Conservation (phyloP, 2,797 vertebrate genomes). For the Xiphorhynchus erythropygius region DNA sequence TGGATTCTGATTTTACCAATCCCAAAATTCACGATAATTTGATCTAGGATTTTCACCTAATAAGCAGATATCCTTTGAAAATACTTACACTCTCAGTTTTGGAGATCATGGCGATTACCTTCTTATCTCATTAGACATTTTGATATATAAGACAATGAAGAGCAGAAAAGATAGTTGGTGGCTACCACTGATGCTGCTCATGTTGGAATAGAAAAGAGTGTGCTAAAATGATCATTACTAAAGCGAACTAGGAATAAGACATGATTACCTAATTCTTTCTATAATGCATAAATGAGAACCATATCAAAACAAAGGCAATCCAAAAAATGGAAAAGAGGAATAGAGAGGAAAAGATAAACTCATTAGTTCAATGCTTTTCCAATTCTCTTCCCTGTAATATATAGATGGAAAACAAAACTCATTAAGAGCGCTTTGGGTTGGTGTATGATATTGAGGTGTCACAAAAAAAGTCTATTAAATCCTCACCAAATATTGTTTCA, state of each 20-base stretch:
- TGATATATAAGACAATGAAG: not conserved
- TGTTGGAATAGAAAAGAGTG: not conserved
- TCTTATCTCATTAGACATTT: not conserved
- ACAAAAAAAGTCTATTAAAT: not conserved
- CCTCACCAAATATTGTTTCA: conserved; percentile 45
- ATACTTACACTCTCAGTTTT: not conserved
- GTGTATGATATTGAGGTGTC: not conserved
- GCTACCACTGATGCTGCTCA: not conserved
- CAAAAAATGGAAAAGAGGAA: not conserved
- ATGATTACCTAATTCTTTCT: not conserved
- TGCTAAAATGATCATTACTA: not conserved
- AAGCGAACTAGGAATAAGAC: not conserved
- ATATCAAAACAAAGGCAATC: not conserved
- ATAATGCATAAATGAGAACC: not conserved
- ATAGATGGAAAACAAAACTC: not conserved
- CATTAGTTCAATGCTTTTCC: not conserved
- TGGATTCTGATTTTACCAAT: not conserved
- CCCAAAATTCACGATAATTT: not conserved
- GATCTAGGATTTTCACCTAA: not conserved
- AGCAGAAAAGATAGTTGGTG: not conserved
- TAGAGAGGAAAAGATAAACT: not conserved
- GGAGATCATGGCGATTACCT: not conserved
- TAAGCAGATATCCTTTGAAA: not conserved
- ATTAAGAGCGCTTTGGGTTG: not conserved
- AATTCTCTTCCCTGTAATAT: not conserved